phyloP scores from a whole-genome alignment of 2,797 vertebrate genomes.

The Hozukius guyotensis region DNA sequence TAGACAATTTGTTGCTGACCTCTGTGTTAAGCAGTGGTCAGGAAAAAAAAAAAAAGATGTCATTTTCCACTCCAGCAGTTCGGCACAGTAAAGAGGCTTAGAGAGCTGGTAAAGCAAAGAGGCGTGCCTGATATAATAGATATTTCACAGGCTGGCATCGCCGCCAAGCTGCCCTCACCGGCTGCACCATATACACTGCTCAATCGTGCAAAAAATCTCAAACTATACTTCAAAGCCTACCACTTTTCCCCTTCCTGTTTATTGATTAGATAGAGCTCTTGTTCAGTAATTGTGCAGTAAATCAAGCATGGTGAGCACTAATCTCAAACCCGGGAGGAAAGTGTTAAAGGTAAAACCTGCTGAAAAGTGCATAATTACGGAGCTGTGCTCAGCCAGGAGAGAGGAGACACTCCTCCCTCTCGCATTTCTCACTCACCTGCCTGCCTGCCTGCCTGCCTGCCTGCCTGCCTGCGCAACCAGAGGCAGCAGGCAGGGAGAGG shows the following conservation, averaged over 20 bases:
- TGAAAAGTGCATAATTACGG: constrained; percentile 80
- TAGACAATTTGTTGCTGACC: constrained; percentile 68
- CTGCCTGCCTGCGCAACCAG: constrained; percentile 70
- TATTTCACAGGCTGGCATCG: constrained; percentile 59
- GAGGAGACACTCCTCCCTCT: constrained; percentile 75
- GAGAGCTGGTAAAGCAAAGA: constrained; percentile 50
- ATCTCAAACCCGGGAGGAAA: constrained; percentile 78
- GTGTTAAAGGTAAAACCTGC: constrained; percentile 82
- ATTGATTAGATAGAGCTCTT: constrained; percentile 79
- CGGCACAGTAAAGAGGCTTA: constrained; percentile 32
- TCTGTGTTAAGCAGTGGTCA: constrained; percentile 46
- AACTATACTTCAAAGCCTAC: constrained; percentile 78
- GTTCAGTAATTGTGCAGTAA: constrained; percentile 81
- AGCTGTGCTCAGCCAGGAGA: constrained; percentile 71
- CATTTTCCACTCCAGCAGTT: constrained; percentile 49
- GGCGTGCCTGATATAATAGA: constrained; percentile 41
- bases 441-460: constrained; percentile 13
- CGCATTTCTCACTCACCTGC: constrained; percentile 72
- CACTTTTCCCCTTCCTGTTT: constrained; percentile 77
- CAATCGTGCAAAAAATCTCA: constrained; percentile 71
- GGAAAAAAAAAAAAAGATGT: constrained; percentile 28
- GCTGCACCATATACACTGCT: constrained; percentile 62
- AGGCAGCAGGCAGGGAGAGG: constrained; percentile 67
- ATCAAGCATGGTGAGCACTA: constrained; percentile 77
- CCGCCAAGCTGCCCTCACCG: constrained; percentile 34